A percentile compares a stretch with the other conserved stretches of the same genome.
These are phyloP conservation scores for Coenonympha glycerion DNA, from an alignment of 2,888 invertebrate species.

Conservation along the genomic window DNA sequence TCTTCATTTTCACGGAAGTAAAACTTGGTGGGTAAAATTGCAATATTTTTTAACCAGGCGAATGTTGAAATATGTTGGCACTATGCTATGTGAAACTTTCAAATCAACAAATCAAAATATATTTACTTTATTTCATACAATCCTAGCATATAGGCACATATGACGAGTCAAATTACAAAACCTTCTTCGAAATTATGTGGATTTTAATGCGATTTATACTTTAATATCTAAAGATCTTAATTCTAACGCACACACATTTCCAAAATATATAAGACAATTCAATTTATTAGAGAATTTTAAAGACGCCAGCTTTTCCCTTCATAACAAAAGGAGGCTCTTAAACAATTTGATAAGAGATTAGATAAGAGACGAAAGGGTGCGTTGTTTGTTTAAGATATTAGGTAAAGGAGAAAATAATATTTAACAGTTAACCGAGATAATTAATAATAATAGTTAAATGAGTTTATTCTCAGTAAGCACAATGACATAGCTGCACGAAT, in stretches of 20 bases:
- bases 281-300: slow-evolving; percentile 4
- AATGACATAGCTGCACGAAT: too few relatives aligned
- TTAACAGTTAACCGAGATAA: neutral
- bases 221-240: neutral
- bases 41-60: too few relatives aligned
- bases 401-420: neutral
- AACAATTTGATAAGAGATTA: slow-evolving; percentile 12
- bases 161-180: too few relatives aligned
- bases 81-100: too few relatives aligned
- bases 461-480: too few relatives aligned
- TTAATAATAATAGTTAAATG: too few relatives aligned
- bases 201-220: neutral
- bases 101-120: too few relatives aligned
- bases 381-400: slow-evolving; percentile 5
- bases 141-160: too few relatives aligned
- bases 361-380: slow-evolving; percentile 10
- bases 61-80: too few relatives aligned
- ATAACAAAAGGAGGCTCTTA: slow-evolving; percentile 8
- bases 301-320: slow-evolving; percentile 6
- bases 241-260: neutral
- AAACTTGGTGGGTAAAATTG: too few relatives aligned
- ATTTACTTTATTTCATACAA: too few relatives aligned
- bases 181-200: neutral
- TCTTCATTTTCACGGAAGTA: too few relatives aligned
- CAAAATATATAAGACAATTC: neutral